Conservation (phyloP, 2,113 vertebrate species). For the Plestiodon gilberti region DNA sequence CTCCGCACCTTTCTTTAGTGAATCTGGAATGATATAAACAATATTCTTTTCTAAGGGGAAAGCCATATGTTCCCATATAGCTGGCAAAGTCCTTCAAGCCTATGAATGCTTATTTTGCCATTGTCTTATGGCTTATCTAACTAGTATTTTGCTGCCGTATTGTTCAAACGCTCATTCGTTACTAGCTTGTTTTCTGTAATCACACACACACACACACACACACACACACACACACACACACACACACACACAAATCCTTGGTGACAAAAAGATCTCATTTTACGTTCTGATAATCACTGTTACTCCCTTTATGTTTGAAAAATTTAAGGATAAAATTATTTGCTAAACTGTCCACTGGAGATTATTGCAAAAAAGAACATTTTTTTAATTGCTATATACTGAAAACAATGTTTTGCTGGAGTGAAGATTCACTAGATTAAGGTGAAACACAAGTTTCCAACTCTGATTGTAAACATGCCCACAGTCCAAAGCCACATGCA, state of each 20-base stretch:
- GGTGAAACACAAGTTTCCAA: too few species aligned
- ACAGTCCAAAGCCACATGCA: too few species aligned
- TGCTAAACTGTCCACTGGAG: neutral
- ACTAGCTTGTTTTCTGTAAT: slow-evolving; percentile 20
- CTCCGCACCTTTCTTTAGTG: slow-evolving; percentile 1
- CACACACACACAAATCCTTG: neutral
- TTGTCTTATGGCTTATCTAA: neutral
- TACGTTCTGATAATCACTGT: slow-evolving; percentile 1
- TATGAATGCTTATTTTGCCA: neutral
- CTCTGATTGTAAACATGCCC: too few species aligned
- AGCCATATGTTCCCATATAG: slow-evolving; percentile 8
- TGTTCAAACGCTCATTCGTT: slow-evolving; percentile 24
- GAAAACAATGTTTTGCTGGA: too few species aligned
- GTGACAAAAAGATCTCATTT: neutral
- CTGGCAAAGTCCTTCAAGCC: neutral
- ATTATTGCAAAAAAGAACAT: neutral
- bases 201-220: neutral
- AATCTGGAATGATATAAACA: slow-evolving; percentile 34
- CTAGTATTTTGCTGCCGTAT: neutral
- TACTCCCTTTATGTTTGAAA: neutral
- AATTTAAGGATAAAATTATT: neutral
- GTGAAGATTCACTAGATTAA: too few species aligned
- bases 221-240: too few species aligned
- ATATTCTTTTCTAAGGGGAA: neutral
- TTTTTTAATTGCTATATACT: too few species aligned